Evolutionary conservation across 2,113 vertebrate species (phyloP), one percentile per base, ranked within the genome.

Genomic region (Pelecanoides urinatrix): DNA sequence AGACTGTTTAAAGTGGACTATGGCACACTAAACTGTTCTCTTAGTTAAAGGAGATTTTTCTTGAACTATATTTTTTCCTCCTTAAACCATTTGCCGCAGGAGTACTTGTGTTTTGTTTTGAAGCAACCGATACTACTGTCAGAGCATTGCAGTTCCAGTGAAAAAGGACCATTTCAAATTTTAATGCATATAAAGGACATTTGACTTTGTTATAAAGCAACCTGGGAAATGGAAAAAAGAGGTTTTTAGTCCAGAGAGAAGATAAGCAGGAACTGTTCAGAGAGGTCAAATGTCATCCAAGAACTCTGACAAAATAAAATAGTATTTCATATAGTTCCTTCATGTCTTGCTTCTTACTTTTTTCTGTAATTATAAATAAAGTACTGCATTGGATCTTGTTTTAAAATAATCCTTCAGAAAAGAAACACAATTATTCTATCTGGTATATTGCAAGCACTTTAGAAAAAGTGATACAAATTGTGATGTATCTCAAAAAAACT

Each of bases 401-500:
- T 95, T 83, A 65, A 82, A 92, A 87, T 84, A 84, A 53, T 84
- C 9, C 49, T 86, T 88, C 44, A 79, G 58, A 81, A 89, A 89
- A 92, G 47, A 83, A 81, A 71, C 68, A 30, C 58, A 59, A 53
- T 94, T 88, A 91, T 91, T 91, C 50, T 42, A 79, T 85, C 82
- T 87, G 79, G 58, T 95, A 52, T 73, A 45, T 50, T 70, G 45
- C 59, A 92, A 73, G 42, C 49, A 86, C 25, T 95, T 95, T 42
- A 83, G 55, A 86, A 85, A 91, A 94, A 90, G 73, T 77, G 52
- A 59, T 94, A 40, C 76, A 89, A 90, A 83, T 86, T 88, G 53
- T 95, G 59, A 62, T 49, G 18, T 90, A 66, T 75, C 36, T 80
- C 10, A 72, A 62, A 77, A 66, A 87, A n/a, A 10, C 3, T 66